phyloP scores from a whole-genome alignment of 2,797 vertebrate species.

The Hirundo rustica region DNA sequence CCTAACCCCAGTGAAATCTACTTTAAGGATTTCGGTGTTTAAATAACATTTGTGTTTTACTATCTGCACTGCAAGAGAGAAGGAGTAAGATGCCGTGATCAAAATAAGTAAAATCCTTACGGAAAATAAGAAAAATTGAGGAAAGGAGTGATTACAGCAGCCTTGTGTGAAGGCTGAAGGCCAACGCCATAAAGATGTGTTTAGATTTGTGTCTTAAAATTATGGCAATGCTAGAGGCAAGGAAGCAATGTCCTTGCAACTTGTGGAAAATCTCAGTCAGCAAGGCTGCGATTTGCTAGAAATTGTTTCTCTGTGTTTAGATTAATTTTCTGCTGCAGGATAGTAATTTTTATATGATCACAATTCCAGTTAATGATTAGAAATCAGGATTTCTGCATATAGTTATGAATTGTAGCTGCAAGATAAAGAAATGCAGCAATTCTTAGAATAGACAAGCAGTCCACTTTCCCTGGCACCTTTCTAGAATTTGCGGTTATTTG shows the following conservation, averaged over 20 bases:
- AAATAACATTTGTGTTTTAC: constrained; percentile 15
- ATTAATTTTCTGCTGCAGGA: not conserved
- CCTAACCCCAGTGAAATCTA: constrained; percentile 26
- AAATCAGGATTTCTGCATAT: not conserved
- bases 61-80: not conserved
- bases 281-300: not conserved
- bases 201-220: not conserved
- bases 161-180: not conserved
- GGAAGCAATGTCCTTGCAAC: not conserved
- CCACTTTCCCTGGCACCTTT: not conserved
- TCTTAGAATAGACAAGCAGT: not conserved
- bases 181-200: not conserved
- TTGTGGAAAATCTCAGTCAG: not conserved
- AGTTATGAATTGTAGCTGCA: not conserved
- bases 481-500: not conserved
- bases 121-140: not conserved
- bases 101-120: not conserved
- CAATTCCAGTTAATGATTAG: not conserved
- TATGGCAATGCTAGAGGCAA: not conserved
- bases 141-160: not conserved
- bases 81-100: not conserved
- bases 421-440: not conserved
- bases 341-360: not conserved
- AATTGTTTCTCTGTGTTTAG: not conserved
- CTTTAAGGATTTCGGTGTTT: constrained; percentile 44